Evolutionary conservation across 2,113 vertebrate species (phyloP), one percentile per base, ranked within the genome.

Genomic region (Podocnemis expansa): DNA sequence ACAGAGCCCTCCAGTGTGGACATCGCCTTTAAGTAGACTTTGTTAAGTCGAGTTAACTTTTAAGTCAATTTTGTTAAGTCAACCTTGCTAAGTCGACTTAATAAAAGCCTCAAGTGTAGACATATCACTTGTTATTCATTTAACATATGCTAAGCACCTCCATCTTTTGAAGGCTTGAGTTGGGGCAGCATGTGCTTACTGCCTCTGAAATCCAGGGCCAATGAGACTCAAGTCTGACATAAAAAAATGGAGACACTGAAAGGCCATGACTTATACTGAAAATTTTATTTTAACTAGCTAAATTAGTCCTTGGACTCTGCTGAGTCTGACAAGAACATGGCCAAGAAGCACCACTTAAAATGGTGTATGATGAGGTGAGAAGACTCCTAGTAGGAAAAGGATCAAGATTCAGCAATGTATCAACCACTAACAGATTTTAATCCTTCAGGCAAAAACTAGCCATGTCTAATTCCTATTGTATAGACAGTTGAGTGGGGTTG

Each of bases 401-500:
- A 67, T 34, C 31, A 21, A 70, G n/a, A 21, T n/a, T 70, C 19
- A 38, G 63, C 63, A 70, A 38, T 19, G 38, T 22, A 38, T 38
- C 63, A 60, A 6, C 29, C 58, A 16, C 12, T 29, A 60, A 60
- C 58, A 67, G 34, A 67, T 21, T 67, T 67, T 17, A 70, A 19
- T 70, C 34, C n/a, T 63, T 54, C 38, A 38, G 75, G 27, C 8
- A 22, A 85, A 29, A 60, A 86, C 17, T 4, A 78, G 12, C 49
- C 8, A 13, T 7, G 2, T 1, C 0, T 0, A 4, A 82, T 9
- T 13, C 11, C 38, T 73, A 31, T 80, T 47, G 31, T 49, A 5
- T 6, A 58, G 54, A 73, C 82, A 25, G 43, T 21, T 10, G 4
- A 21, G 51, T 82, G 82, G 8, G 82, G 58, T 52, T 78, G 47